Conservation (phyloP, 2,797 vertebrate species). For the Pseudochromis fuscus region DNA sequence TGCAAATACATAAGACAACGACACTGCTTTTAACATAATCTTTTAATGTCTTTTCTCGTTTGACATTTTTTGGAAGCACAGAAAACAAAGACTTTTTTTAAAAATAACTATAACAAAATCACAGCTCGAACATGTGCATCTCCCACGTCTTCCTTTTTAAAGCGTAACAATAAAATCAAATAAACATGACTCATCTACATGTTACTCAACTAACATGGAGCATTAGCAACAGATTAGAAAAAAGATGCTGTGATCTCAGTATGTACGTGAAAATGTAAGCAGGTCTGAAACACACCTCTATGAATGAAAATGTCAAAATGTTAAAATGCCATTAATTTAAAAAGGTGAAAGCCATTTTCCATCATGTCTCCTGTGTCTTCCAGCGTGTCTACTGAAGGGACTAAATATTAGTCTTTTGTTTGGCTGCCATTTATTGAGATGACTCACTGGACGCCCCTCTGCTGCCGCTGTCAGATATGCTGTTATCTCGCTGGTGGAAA, state of each 20-base stretch:
- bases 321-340: conserved; percentile 35
- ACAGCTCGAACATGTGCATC: background rate
- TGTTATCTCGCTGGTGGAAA: conserved; percentile 45
- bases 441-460: conserved; percentile 44
- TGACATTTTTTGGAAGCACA: background rate
- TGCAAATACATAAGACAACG: background rate
- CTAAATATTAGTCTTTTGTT: conserved; percentile 61
- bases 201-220: conserved; percentile 11
- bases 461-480: conserved; percentile 42
- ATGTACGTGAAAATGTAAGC: background rate
- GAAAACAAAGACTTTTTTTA: background rate
- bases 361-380: background rate
- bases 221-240: conserved; percentile 1
- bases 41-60: conserved; percentile 46
- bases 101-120: too few species aligned
- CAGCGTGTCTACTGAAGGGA: conserved; percentile 10
- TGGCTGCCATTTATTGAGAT: conserved; percentile 50
- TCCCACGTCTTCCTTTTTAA: background rate
- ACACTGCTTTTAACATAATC: background rate
- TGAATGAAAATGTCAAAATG: background rate
- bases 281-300: conserved; percentile 10
- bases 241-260: background rate
- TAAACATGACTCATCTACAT: conserved; percentile 13
- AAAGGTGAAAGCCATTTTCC: conserved; percentile 24
- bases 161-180: background rate